Evolutionary conservation across 2,113 vertebrate genomes (phyloP).

Genomic region (Urocolius indicus): DNA sequence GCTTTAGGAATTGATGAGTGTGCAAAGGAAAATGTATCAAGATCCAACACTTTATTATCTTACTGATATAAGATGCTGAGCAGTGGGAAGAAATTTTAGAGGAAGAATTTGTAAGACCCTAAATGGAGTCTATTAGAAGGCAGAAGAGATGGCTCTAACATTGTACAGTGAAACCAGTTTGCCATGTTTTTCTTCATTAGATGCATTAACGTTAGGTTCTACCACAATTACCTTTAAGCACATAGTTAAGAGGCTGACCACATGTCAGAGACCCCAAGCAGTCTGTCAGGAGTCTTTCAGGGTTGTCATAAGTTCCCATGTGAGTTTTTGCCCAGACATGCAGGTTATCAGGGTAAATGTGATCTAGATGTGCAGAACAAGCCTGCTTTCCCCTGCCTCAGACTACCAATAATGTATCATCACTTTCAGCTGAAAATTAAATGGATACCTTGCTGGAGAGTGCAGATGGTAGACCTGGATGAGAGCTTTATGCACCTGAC

Average conservation of each 20-base stretch:
- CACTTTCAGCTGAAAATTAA: not conserved
- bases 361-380: not conserved
- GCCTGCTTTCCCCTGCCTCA: not conserved
- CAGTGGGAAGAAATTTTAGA: not conserved
- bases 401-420: not conserved
- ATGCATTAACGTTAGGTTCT: not conserved
- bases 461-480: not conserved
- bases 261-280: not conserved
- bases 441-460: not conserved
- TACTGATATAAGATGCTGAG: not conserved
- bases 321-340: not conserved
- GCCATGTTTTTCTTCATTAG: not conserved
- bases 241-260: not conserved
- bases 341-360: not conserved
- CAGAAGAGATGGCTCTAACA: not conserved
- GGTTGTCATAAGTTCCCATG: not conserved
- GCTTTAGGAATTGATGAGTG: not conserved
- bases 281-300: not conserved
- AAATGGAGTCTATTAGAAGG: not conserved
- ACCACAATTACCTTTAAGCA: rapidly evolving
- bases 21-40: not conserved
- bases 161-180: not conserved
- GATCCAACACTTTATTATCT: not conserved
- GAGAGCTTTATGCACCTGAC: slow-evolving; percentile 36
- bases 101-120: not conserved